Evolutionary conservation across 2,113 vertebrate genomes (phyloP).

Genomic region (Grammomys dolichurus): DNA sequence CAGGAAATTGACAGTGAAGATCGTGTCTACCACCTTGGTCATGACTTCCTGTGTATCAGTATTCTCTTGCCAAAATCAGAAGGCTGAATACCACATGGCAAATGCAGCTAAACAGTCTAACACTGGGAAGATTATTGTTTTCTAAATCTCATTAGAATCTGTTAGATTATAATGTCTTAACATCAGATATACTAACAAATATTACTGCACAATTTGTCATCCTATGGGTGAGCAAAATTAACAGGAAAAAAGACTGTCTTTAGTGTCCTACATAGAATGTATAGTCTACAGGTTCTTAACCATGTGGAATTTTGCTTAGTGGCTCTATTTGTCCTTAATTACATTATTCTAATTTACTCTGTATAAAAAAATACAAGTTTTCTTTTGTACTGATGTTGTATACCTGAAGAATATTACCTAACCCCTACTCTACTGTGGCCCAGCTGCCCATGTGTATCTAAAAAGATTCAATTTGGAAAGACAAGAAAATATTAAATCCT

Average conservation of each 20-base stretch:
- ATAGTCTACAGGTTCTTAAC: background rate
- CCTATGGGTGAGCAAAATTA: constrained; percentile 31
- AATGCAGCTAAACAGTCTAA: background rate
- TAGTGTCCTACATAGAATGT: background rate
- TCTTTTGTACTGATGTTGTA: background rate
- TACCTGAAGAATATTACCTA: background rate
- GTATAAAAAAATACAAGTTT: background rate
- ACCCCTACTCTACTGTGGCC: background rate
- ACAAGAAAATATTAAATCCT: background rate
- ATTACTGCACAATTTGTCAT: background rate
- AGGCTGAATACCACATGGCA: background rate
- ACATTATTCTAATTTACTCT: background rate
- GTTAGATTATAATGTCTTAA: background rate
- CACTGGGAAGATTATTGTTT: constrained; percentile 16
- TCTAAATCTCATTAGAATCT: background rate
- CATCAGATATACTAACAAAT: background rate
- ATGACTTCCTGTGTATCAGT: background rate
- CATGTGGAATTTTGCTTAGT: background rate
- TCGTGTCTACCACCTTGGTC: background rate
- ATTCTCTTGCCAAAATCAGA: background rate
- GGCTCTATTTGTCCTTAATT: constrained; percentile 19
- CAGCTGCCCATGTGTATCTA: background rate
- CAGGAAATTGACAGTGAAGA: constrained; percentile 40
- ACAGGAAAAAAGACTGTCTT: background rate
- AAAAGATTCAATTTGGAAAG: constrained; percentile 13